Evolutionary conservation across 2,888 invertebrate species (phyloP).

Genomic region (Nemotelus nigrinus): DNA sequence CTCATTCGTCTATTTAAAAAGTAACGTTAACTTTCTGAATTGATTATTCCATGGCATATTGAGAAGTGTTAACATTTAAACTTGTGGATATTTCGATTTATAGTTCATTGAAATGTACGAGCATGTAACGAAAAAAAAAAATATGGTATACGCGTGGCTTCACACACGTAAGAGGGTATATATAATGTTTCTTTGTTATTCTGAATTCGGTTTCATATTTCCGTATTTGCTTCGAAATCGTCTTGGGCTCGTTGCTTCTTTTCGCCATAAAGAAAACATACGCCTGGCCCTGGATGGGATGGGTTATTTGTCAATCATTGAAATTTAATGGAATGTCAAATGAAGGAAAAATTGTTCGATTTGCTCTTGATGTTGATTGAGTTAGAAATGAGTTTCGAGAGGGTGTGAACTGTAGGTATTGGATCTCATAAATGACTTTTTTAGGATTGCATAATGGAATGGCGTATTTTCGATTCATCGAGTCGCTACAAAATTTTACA

Average conservation of each 20-base stretch:
- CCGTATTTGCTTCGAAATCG: background rate
- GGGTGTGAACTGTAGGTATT: too few species aligned
- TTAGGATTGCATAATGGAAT: too few species aligned
- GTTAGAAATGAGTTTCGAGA: background rate
- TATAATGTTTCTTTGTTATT: slow-evolving; percentile 5
- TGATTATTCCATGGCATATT: too few species aligned
- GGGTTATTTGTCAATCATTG: slow-evolving; percentile 29
- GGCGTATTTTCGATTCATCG: too few species aligned
- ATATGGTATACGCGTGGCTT: slow-evolving; percentile 10
- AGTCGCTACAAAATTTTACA: too few species aligned
- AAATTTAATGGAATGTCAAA: slow-evolving; percentile 33
- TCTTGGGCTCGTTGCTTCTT: background rate
- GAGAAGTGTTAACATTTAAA: background rate
- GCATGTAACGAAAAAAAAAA: background rate
- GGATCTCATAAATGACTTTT: too few species aligned
- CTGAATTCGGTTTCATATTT: background rate
- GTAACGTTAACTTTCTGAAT: too few species aligned
- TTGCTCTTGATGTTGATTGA: slow-evolving; percentile 5
- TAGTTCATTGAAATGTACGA: background rate
- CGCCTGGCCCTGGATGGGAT: background rate
- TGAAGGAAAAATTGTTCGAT: slow-evolving; percentile 22
- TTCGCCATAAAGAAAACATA: background rate
- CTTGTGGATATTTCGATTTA: slow-evolving; percentile 24
- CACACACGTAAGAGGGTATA: slow-evolving; percentile 15
- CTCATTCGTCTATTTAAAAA: too few species aligned